phyloP scores from a whole-genome alignment of 2,113 vertebrate genomes.

The Anguilla japonica region DNA sequence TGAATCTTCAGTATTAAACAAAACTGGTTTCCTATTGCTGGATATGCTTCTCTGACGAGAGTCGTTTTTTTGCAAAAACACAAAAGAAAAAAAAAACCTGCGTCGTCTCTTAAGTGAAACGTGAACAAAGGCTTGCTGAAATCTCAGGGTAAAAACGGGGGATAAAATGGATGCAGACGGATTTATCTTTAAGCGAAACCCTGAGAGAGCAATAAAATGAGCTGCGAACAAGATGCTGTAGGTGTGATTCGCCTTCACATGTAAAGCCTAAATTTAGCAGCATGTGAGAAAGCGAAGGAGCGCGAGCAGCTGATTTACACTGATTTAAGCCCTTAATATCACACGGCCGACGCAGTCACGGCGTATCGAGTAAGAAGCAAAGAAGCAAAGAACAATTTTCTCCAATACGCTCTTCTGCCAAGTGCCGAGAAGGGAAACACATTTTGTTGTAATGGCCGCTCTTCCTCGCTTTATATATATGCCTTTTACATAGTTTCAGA shows the following conservation, averaged over 20 bases:
- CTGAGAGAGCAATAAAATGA: conserved; percentile 7
- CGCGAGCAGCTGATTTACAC: not conserved
- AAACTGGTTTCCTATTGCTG: no score
- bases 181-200: not conserved
- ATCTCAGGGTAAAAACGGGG: not conserved
- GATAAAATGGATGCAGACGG: not conserved
- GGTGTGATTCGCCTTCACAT: conserved; percentile 1
- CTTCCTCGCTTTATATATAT: not conserved
- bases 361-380: not conserved
- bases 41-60: not conserved
- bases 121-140: not conserved
- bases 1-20: no score
- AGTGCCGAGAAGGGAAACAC: not conserved
- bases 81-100: not conserved
- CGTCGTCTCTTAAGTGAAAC: not conserved
- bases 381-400: not conserved
- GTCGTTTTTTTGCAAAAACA: no score
- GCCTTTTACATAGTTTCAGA: not conserved
- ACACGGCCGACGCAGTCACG: not conserved
- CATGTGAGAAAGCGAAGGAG: not conserved
- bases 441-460: not conserved
- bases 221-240: not conserved
- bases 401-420: not conserved
- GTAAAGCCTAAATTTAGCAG: not conserved
- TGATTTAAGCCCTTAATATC: not conserved